phyloP scores from a whole-genome alignment of 1,140 invertebrate species.

The Drosophila parvula region DNA sequence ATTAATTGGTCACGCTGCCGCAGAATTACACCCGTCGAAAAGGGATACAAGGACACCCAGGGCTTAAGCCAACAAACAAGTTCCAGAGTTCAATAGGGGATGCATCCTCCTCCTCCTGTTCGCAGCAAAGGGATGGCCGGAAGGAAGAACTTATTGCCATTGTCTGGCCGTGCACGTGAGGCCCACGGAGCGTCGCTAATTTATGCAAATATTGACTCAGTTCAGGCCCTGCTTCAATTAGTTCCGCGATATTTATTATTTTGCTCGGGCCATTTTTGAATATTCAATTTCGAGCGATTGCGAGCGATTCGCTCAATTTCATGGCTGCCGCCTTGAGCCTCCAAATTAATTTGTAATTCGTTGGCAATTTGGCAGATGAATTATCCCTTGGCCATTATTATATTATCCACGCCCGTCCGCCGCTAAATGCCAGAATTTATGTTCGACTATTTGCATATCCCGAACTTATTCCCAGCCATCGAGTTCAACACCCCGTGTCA shows the following conservation, averaged over 20 bases:
- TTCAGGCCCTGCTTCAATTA: conserved; percentile 71
- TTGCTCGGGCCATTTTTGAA: conserved; percentile 69
- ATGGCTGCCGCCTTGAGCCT: conserved; percentile 56
- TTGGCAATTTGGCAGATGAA: conserved; percentile 74
- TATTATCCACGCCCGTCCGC: conserved; percentile 45
- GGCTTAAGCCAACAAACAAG: conserved; percentile 73
- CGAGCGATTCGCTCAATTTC: conserved; percentile 60
- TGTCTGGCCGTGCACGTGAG: conserved; percentile 75
- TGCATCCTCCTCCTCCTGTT: conserved; percentile 29
- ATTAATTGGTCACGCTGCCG: conserved; percentile 83
- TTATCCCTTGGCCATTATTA: conserved; percentile 38
- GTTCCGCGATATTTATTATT: conserved; percentile 83
- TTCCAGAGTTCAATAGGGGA: conserved; percentile 49
- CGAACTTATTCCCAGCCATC: neutral
- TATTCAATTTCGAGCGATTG: conserved; percentile 76
- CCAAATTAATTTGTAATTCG: conserved; percentile 81
- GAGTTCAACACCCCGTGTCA: conserved; percentile 34
- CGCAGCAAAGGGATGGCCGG: conserved; percentile 13
- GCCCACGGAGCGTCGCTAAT: conserved; percentile 68
- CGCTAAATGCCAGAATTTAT: conserved; percentile 63
- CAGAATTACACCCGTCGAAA: conserved; percentile 70
- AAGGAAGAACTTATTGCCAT: conserved; percentile 61
- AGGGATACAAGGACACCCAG: conserved; percentile 38
- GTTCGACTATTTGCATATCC: conserved; percentile 56
- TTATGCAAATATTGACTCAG: conserved; percentile 79